Base-by-base conservation (phyloP, 2,113 vertebrate species). In the Melanostigma gelatinosum region DNA sequence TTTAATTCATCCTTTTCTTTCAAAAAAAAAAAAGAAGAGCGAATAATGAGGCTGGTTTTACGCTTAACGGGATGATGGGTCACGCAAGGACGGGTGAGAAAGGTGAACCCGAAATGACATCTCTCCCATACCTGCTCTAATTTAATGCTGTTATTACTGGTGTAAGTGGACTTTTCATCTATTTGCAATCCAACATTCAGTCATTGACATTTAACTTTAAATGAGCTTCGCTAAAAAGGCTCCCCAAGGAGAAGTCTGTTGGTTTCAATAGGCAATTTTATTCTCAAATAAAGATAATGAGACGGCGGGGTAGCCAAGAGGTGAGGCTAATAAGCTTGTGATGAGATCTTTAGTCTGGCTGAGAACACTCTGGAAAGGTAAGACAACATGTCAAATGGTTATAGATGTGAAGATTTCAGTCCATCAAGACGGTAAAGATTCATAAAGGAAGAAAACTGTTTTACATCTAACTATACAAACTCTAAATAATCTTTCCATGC, bases 151-250 rank as follows among this genome's bases (percentile, higher is more conserved):
- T 89, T 90, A 90, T 91, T 81, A 83, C 65, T 52, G 44, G 46
- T 79, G 20, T 86, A 74, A 82, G 65, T 77, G 74, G 79, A 85
- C 74, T 85, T 34, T 83, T 84, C 64, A 80, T 84, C 65, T 75
- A n/a, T 88, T 71, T 80, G 83, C 71, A 70, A 77, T 83, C 74
- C 32, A 64, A 55, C 63, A 55, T 77, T 64, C 72, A 77, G 64
- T 82, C 83, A 79, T 75, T 87, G 87, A 90, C 90, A 83, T 91
- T 86, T 90, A 82, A 85, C 85, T 86, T 78, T 10, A 64, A 63
- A 82, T 73, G 74, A 75, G 79, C 62, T 67, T 32, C 64, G 48
- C 72, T 81, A 50, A 68, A 67, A 63, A 62, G 15, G 36, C 65
- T 89, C 74, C 72, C 69, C 4, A 1, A 62, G 73, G 77, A 84